Base-by-base conservation (phyloP, 2,888 invertebrate species). In the Beris morrisii region DNA sequence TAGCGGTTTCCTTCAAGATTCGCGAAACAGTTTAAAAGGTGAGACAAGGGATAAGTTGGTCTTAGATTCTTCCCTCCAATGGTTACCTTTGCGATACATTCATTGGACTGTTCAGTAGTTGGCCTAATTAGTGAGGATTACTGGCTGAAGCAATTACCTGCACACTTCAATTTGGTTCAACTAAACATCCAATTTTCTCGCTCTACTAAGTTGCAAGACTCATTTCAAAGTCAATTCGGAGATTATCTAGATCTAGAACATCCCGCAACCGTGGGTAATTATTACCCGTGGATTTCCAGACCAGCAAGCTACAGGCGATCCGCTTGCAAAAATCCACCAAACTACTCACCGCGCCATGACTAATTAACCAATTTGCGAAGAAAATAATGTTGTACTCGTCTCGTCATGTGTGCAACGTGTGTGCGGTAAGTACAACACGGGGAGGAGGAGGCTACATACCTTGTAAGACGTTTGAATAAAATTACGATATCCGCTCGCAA, bases 321-420 rank as follows among this genome's bases (percentile, higher is more conserved):
- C 38, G 38, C 38, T 38, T 38, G 38, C 38, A 3, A 38, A 38
- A 38, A 38, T 38, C 9, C 38, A 30, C 12, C 15, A 52, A 52
- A 12, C 50, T 32, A 61, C 12, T 61, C 61, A 61, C 50, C 61
- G 61, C 50, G 6, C 50, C 61, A 50, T 52, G 59, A 58, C 64
- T 64, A 58, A 67, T 67, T 67, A 54, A 67, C 59, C 58, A 67
- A 67, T 64, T 67, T 46, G 64, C 48, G 55, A 58, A 64, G 38
- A 52, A 32, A 57, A 44, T 22, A 22, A 22, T 22, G 22, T 22
- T 22, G 22, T 22, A 22, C 54, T 50, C 54, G 53, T 28, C 22
- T 12, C 50, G 31, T 46, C 31, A 13, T 52, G 48, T 13, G 61
- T 52, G 52, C 48, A 38, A 38, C 38, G 48, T 13, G 46, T 45